These are phyloP conservation scores for Semicossyphus pulcher DNA, from an alignment of 2,113 vertebrate genomes.

Conservation along the genomic window DNA sequence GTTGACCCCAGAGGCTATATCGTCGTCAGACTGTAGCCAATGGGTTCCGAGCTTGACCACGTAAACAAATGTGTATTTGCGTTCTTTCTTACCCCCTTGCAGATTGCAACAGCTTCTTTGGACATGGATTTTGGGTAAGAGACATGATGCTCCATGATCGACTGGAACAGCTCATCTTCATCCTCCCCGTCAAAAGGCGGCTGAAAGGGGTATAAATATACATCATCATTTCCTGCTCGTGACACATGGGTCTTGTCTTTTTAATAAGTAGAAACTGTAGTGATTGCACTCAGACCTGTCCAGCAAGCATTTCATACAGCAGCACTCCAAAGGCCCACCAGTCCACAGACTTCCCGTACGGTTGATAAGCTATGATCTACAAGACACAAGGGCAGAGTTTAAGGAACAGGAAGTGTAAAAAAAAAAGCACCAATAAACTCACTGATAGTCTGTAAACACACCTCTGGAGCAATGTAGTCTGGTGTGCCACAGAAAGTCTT, in stretches of 20 bases:
- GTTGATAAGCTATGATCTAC: constrained; percentile 99
- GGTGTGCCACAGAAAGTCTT: constrained; percentile 86
- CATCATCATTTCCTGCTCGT: background rate
- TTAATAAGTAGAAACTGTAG: background rate
- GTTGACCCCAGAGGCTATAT: no score
- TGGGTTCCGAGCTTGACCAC: no score
- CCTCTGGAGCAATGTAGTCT: constrained; percentile 86
- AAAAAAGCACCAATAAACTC: background rate
- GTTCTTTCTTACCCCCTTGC: constrained; percentile 92
- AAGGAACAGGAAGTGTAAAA: background rate
- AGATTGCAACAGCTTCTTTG: constrained; percentile 98
- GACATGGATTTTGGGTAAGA: constrained; percentile 98
- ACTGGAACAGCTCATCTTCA: constrained; percentile 98
- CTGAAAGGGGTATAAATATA: constrained; percentile 72
- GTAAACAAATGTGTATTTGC: background rate
- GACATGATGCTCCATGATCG: constrained; percentile 99
- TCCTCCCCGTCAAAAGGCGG: constrained; percentile 98
- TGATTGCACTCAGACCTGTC: constrained; percentile 85
- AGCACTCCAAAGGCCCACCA: constrained; percentile 99
- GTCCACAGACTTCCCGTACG: constrained; percentile 97
- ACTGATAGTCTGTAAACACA: background rate
- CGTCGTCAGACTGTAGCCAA: no score
- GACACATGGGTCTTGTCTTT: background rate
- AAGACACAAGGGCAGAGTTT: constrained; percentile 33
- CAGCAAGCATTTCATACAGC: constrained; percentile 98